Conservation (phyloP, 1,140 invertebrate species). For the Heliconius hewitsoni region DNA sequence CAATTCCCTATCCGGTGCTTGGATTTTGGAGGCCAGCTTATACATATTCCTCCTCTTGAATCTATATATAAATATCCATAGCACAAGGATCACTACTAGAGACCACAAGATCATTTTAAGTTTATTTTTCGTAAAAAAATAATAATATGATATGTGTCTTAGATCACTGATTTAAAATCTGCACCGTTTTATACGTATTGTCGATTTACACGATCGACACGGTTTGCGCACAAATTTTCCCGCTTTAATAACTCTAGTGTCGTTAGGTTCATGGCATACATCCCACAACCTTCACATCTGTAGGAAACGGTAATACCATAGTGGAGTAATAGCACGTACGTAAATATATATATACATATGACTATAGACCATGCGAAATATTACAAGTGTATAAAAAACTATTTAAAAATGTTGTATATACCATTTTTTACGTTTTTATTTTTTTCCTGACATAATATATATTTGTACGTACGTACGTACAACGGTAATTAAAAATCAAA, state of each 20-base stretch:
- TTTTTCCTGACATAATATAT: no score
- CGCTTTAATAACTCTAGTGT: conserved; percentile 27
- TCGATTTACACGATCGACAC: conserved; percentile 1
- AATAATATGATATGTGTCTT: background rate
- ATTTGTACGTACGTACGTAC: no score
- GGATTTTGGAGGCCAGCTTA: conserved; percentile 49
- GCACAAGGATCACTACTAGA: conserved; percentile 41
- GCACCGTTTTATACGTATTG: background rate
- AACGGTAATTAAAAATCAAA: no score
- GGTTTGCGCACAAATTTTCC: conserved; percentile 44
- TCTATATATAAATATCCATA: conserved; percentile 51
- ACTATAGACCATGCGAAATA: no score
- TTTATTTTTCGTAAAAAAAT: background rate
- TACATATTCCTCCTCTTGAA: conserved; percentile 60
- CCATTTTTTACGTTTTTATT: no score
- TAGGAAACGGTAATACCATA: conserved; percentile 25
- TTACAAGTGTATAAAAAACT: no score
- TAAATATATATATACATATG: background rate
- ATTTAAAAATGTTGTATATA: no score
- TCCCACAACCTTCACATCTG: conserved; percentile 41
- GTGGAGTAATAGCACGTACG: background rate
- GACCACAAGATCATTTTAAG: conserved; percentile 52
- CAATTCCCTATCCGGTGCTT: conserved; percentile 36
- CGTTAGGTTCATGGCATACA: conserved; percentile 49
- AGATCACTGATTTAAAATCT: background rate